Conservation (phyloP, 2,888 invertebrate genomes). For the Aphidoletes aphidimyza region DNA sequence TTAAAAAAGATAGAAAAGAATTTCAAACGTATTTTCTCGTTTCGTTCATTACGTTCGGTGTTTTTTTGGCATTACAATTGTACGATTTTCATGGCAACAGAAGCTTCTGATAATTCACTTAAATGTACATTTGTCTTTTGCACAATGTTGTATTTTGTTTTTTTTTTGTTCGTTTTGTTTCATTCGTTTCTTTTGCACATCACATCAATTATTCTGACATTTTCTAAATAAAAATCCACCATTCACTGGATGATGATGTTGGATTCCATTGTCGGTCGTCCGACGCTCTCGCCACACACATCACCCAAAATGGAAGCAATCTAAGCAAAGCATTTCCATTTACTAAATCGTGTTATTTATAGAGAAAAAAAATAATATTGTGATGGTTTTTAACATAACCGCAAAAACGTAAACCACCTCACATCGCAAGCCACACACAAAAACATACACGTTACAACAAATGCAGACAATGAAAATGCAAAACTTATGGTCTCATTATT, state of each 20-base stretch:
- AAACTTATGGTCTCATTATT: conserved; percentile 44
- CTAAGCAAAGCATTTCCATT: neutral
- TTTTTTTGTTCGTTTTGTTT: too few relatives aligned
- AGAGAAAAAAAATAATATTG: conserved; percentile 24
- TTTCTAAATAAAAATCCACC: neutral
- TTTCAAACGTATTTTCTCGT: neutral
- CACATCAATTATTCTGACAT: conserved; percentile 44
- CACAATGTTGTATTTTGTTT: too few relatives aligned
- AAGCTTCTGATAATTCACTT: conserved; percentile 37
- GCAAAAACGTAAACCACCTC: neutral
- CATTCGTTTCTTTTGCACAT: neutral
- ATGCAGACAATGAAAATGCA: conserved; percentile 32
- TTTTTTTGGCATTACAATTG: conserved; percentile 21
- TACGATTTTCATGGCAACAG: neutral
- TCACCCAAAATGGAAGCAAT: conserved; percentile 27
- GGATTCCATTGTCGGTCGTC: neutral
- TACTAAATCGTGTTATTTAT: conserved; percentile 49
- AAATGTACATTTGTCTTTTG: conserved; percentile 45
- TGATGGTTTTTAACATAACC: neutral
- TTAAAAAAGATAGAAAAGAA: neutral
- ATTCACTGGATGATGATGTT: neutral
- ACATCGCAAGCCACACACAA: neutral
- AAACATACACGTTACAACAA: neutral
- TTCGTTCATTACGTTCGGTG: neutral
- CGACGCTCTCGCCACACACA: neutral